Base-by-base conservation (phyloP, 2,113 vertebrate species). In the Xenopus tropicalis region DNA sequence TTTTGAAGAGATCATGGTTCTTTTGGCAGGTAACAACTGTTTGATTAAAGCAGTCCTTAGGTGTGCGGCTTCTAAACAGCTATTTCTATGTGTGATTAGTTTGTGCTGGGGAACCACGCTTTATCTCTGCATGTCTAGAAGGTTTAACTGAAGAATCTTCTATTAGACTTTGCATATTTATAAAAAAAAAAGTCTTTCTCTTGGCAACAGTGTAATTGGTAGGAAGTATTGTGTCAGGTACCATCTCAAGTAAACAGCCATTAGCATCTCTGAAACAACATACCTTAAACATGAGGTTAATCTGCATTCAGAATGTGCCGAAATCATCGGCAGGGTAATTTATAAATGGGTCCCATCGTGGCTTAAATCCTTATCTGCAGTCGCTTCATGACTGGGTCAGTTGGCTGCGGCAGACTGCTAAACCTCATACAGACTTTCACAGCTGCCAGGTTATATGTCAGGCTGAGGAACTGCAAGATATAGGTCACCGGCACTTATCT, bases 11-110 rank as follows among this genome's bases (percentile, higher is more conserved):
- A 91, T 91, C 90, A 87, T 89, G 87, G 88, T 90, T 85, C 86
- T 89, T 91, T 88, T 89, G 90, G 90, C 91, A 90, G 88, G 89
- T 90, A 90, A 89, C 89, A 90, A 90, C 90, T 86, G 84, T 90
- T 90, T 90, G 90, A 91, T 91, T 88, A 91, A 91, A 91, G 86
- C 80, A 83, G 85, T 88, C 86, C 85, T 88, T 88, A 90, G 87
- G 88, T 90, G 85, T 88, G 85, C 87, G 85, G 84, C 84, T 85
- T 86, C 88, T 85, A 82, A 89, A 80, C 85, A 84, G 86, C 85
- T 87, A 88, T 89, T 88, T 85, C 86, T 88, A 86, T 89, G 89
- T 89, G 88, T 90, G 90, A 92, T 92, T 89, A 89, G 90, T 91
- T 87, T 83, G 86, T 86, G 84, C 86, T 84, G 85, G 83, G 87